Evolutionary conservation across 2,797 vertebrate genomes (phyloP).

Genomic region (Argentina silus): DNA sequence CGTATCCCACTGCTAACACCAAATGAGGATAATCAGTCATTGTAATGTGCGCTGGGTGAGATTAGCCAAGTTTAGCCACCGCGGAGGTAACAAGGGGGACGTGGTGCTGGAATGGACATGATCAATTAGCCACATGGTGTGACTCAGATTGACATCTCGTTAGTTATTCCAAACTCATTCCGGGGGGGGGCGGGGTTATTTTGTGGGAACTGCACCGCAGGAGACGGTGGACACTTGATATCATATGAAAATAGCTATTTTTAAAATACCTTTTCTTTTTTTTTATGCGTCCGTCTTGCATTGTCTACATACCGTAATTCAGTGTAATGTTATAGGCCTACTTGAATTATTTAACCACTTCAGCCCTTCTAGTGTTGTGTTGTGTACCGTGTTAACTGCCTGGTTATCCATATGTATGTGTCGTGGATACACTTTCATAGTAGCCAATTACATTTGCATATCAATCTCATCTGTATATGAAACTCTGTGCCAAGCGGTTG

Average conservation of each 20-base stretch:
- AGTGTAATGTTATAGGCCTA: no score
- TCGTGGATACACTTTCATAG: no score
- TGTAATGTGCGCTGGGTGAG: slow-evolving; percentile 38
- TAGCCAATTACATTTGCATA: no score
- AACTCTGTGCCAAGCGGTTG: no score
- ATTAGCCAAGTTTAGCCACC: slow-evolving; percentile 29
- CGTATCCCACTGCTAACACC: slow-evolving; percentile 4
- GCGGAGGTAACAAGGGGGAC: slow-evolving; percentile 42
- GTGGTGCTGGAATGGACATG: slow-evolving; percentile 44
- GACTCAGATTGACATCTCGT: slow-evolving; percentile 34
- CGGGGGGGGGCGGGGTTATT: slow-evolving; percentile 5
- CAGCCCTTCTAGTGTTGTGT: neutral
- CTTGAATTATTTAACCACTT: neutral
- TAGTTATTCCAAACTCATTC: slow-evolving; percentile 16
- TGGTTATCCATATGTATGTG: no score
- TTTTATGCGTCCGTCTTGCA: no score
- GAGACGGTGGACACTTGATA: neutral
- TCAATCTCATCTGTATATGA: no score
- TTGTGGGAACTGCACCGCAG: slow-evolving; percentile 14
- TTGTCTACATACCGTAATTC: no score
- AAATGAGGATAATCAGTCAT: slow-evolving; percentile 49
- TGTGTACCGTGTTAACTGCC: no score
- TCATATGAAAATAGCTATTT: no score
- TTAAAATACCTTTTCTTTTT: no score
- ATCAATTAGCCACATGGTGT: slow-evolving; percentile 47